These are phyloP conservation scores for Epizoanthus ramosus DNA, from an alignment of 92 coral and sea anemone species.

Conservation along the genomic window DNA sequence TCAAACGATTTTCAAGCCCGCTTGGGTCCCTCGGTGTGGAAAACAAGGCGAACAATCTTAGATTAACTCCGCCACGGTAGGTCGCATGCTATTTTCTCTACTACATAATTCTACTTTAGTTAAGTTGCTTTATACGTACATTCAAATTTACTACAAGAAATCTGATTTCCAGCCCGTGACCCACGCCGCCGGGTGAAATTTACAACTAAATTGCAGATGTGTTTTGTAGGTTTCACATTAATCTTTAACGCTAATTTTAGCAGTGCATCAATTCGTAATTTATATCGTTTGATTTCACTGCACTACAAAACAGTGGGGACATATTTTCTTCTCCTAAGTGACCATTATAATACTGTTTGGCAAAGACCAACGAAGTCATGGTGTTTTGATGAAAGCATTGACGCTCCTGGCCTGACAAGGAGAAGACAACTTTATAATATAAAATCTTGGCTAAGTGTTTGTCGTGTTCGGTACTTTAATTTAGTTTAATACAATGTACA, in stretches of 20 bases:
- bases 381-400: background rate
- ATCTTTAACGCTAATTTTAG: slow-evolving; percentile 36
- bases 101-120: background rate
- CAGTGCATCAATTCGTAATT: background rate
- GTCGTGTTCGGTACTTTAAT: too few species aligned
- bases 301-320: background rate
- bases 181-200: background rate
- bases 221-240: background rate
- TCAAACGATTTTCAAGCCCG: slow-evolving; percentile 67
- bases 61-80: slow-evolving; percentile 57
- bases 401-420: too few species aligned
- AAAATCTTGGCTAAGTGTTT: too few species aligned
- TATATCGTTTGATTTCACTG: slow-evolving; percentile 10
- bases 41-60: slow-evolving; percentile 70
- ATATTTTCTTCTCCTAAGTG: background rate
- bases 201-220: slow-evolving; percentile 10
- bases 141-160: background rate
- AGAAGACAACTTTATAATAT: too few species aligned
- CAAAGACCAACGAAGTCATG: background rate
- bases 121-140: background rate
- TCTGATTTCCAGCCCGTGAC: background rate
- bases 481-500: too few species aligned
- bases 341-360: background rate
- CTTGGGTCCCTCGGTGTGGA: slow-evolving; percentile 66
- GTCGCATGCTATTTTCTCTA: background rate